A percentile compares a stretch with the other conserved stretches of the same genome.
Conservation (phyloP, 2,888 invertebrate species). For the Limnephilus rhombicus region DNA sequence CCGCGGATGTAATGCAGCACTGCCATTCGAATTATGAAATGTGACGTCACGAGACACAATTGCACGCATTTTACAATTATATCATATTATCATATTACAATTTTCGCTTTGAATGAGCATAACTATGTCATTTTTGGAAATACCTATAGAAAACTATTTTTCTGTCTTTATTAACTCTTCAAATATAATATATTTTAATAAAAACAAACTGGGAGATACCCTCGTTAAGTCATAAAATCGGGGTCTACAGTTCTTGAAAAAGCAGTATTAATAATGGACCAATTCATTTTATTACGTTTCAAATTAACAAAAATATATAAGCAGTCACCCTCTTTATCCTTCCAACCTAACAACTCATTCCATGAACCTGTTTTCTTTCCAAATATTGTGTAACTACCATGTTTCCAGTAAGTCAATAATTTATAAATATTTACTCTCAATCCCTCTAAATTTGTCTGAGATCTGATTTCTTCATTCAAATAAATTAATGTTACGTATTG, state of each 20-base stretch:
- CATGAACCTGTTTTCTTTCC: constrained; percentile 18
- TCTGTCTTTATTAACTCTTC: no score
- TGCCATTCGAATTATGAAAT: no score
- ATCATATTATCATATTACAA: no score
- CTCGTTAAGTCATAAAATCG: background rate
- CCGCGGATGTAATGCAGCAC: no score
- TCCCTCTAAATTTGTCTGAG: background rate
- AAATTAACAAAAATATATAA: background rate
- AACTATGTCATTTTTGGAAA: no score
- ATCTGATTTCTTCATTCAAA: background rate
- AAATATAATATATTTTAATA: no score
- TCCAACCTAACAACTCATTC: background rate
- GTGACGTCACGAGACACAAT: no score
- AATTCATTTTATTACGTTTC: background rate
- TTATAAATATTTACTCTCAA: background rate
- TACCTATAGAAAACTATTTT: no score
- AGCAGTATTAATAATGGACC: background rate
- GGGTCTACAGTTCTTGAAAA: background rate
- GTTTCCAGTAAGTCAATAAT: constrained; percentile 32
- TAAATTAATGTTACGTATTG: background rate
- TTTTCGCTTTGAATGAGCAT: no score
- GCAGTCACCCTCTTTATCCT: background rate
- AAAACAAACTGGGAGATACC: no score
- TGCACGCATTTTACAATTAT: no score
- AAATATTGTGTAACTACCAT: constrained; percentile 22